These are phyloP conservation scores for Sphenopsis melanotis DNA, from an alignment of 2,797 vertebrate genomes.

Conservation along the genomic window DNA sequence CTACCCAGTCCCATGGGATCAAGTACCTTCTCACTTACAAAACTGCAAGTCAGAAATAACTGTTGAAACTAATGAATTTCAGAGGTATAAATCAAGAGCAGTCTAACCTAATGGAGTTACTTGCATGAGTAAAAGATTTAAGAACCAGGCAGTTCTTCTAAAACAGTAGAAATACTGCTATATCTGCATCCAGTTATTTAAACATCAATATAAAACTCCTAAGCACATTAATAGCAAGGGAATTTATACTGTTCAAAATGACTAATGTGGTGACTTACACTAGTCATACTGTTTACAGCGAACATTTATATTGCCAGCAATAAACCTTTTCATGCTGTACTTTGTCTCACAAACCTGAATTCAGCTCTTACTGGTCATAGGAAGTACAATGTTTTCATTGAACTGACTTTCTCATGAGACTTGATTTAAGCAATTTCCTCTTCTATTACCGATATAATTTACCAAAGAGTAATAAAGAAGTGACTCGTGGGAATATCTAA, in stretches of 20 bases:
- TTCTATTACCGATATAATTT: conserved; percentile 20
- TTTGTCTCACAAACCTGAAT: conserved; percentile 37
- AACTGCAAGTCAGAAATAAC: conserved; percentile 16
- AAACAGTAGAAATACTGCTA: neutral
- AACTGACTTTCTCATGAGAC: conserved; percentile 39
- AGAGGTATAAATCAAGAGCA: neutral
- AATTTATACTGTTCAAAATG: neutral
- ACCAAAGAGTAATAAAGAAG: conserved; percentile 19
- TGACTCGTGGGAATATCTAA: neutral
- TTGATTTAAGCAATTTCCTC: conserved; percentile 28
- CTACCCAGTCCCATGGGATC: neutral
- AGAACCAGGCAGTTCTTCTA: neutral
- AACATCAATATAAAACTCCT: conserved; percentile 25
- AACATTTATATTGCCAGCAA: conserved; percentile 23
- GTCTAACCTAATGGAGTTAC: neutral
- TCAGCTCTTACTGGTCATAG: neutral
- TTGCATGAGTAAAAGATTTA: neutral
- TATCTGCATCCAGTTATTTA: conserved; percentile 27
- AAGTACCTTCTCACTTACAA: neutral
- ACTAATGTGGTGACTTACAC: conserved; percentile 4
- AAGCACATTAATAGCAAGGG: conserved; percentile 12
- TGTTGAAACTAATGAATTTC: conserved; percentile 20
- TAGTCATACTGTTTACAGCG: neutral
- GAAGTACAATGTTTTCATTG: conserved; percentile 13
- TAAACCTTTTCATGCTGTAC: conserved; percentile 18